Percentiles rank a stretch among this genome's conserved stretches.
Conservation (phyloP, 2,888 invertebrate genomes). For the Drosophila cracens region DNA sequence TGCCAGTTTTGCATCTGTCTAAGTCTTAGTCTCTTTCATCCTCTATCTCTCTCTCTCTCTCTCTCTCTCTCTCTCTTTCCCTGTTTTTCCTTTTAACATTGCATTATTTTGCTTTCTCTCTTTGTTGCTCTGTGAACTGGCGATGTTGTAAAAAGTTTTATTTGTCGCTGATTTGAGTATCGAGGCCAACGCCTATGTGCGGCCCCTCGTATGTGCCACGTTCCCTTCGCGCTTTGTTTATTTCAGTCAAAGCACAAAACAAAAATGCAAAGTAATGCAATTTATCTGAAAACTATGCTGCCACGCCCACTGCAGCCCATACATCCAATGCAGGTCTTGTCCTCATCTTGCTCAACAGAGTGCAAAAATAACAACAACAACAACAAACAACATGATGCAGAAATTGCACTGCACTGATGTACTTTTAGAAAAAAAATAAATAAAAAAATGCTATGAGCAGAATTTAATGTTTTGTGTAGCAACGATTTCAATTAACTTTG, state of each 20-base stretch:
- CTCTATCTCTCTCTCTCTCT: background rate
- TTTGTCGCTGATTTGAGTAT: conserved; percentile 73
- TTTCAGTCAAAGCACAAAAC: conserved; percentile 64
- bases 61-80: background rate
- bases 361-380: conserved; percentile 13
- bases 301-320: conserved; percentile 37
- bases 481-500: conserved; percentile 62
- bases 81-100: background rate
- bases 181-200: conserved; percentile 64
- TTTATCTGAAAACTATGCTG: conserved; percentile 72
- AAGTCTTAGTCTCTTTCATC: background rate
- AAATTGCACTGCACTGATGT: conserved; percentile 47
- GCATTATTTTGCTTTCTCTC: conserved; percentile 13
- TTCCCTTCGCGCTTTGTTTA: conserved; percentile 45
- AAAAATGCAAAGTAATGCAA: conserved; percentile 71
- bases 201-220: conserved; percentile 37
- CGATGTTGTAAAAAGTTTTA: conserved; percentile 68
- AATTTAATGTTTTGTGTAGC: conserved; percentile 60
- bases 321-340: conserved; percentile 5
- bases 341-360: conserved; percentile 27
- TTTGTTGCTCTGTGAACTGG: conserved; percentile 35
- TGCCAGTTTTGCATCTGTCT: conserved; percentile 21
- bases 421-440: conserved; percentile 20
- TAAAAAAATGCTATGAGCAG: conserved; percentile 2
- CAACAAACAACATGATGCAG: conserved; percentile 44